Evolutionary conservation across 2,888 invertebrate genomes (phyloP).

Genomic region (Trilocha varians): DNA sequence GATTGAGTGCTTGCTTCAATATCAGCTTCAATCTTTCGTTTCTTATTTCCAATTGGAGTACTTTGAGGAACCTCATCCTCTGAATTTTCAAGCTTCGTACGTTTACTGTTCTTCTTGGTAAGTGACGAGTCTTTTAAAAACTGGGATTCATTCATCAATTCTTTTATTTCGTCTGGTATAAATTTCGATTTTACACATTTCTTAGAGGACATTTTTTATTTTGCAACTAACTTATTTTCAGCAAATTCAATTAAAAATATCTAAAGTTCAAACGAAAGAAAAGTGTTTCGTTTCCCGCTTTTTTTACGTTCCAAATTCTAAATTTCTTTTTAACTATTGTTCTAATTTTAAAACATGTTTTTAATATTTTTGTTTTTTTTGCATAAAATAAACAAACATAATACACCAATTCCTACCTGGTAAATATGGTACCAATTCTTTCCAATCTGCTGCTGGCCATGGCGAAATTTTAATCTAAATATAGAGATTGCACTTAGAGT

Average conservation of each 20-base stretch:
- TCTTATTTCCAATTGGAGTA: conserved; percentile 32
- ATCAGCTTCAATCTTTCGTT: conserved; percentile 33
- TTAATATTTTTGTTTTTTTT: conserved; percentile 2
- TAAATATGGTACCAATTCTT: conserved; percentile 81
- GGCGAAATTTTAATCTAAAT: conserved; percentile 7
- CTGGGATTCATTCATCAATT: conserved; percentile 38
- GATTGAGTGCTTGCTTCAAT: conserved; percentile 35
- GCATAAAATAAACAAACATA: neutral
- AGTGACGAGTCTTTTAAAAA: conserved; percentile 38
- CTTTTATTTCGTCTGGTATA: conserved; percentile 34
- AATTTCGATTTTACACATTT: conserved; percentile 37
- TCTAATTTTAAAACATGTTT: conserved; percentile 1
- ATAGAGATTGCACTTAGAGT: neutral
- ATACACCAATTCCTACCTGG: conserved; percentile 75
- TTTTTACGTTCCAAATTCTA: neutral
- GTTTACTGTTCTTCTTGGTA: conserved; percentile 35
- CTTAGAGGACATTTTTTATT: conserved; percentile 30
- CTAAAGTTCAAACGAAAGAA: too few relatives aligned
- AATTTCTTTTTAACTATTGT: neutral
- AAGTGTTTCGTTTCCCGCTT: conserved; percentile 5
- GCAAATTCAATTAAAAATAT: neutral
- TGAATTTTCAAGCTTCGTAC: conserved; percentile 22
- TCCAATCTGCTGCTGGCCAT: conserved; percentile 82
- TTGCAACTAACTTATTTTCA: neutral
- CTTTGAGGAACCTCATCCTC: conserved; percentile 37